Evolutionary conservation across 30 jellyfish, hydroid and myxozoan species (phyloP), one percentile per base, ranked within the genome.

Genomic region (Aurelia coerulea): DNA sequence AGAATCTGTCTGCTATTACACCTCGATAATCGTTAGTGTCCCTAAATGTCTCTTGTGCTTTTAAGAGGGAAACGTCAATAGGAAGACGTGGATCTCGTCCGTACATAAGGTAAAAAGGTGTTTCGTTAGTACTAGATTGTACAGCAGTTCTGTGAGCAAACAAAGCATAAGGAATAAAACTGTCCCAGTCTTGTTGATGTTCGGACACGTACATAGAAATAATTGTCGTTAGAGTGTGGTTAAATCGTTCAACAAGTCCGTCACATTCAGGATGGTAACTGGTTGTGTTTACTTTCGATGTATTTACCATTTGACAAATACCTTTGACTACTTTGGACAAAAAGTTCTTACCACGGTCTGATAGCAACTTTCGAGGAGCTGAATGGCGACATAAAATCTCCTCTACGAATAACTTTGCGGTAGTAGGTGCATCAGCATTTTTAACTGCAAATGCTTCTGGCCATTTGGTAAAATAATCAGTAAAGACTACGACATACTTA

Each of bases 401-500:
- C 41, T 79, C 85, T 19, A 88, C 88, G 58, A 78, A 73, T 69
- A 80, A 62, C 29, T 62, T 73, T 19, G 96, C 96, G 19, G 83
- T 80, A 3, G 85, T 73, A 29, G 88, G 69, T 9, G 96, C 92
- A 59, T 68, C 85, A 10, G 88, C 85, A 56, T 64, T 46, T 19
- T 66, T 68, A 29, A 80, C 92, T 2, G 96, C 88, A 64, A 80
- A 88, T 62, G 92, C 92, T 58, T 80, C 91, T 31, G 96, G 91
- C 92, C 96, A 88, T 11, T 71, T 62, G 32, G 93, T 72, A 35
- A 74, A 76, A 62, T 76, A 65, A 67, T 75, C 90, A 2, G 90
- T 15, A 67, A 85, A 85, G 17, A 84, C 80, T 5, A 84, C 89
- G 4, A 84, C 81, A 50, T 84, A 85, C 11, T 58, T 76, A 58